Conservation (phyloP, 2,113 vertebrate species). For the Esox niger region DNA sequence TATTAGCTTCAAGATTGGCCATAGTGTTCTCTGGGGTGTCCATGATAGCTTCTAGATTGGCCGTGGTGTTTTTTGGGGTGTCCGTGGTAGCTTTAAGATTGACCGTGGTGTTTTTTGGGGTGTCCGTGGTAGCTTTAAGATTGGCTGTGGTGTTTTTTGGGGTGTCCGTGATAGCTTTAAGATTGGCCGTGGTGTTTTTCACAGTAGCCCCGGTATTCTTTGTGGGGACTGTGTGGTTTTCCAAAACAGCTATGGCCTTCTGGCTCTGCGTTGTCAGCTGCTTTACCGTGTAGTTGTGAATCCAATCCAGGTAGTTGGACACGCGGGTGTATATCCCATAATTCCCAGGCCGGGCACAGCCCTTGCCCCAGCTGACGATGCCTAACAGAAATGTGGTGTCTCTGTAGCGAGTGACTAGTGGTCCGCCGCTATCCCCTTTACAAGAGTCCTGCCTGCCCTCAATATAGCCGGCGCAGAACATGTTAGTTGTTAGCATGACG, state of each 20-base stretch:
- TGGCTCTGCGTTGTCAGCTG: background rate
- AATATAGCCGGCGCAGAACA: slow-evolving; percentile 94
- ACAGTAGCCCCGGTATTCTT: background rate
- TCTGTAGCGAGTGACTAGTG: slow-evolving; percentile 81
- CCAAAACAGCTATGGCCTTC: no score
- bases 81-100: no score
- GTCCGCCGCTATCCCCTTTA: slow-evolving; percentile 92
- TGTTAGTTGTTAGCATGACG: slow-evolving; percentile 80
- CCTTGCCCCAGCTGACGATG: slow-evolving; percentile 92
- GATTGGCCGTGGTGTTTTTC: slow-evolving; percentile 7
- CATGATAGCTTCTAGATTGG: no score
- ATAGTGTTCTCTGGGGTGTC: no score
- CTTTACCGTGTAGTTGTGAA: slow-evolving; percentile 62
- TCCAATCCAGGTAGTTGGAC: slow-evolving; percentile 82
- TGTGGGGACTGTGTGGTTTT: no score
- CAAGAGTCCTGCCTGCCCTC: slow-evolving; percentile 84
- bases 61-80: no score
- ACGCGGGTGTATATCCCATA: slow-evolving; percentile 92
- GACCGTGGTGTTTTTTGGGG: no score
- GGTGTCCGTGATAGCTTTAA: background rate
- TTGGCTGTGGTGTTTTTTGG: background rate
- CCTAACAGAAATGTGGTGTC: slow-evolving; percentile 86
- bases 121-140: background rate
- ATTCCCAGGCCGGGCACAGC: slow-evolving; percentile 81
- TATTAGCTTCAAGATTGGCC: no score